Percentiles rank a stretch among this genome's conserved stretches.
These are phyloP conservation scores for Auanema sp. DNA, from an alignment of 2,888 invertebrate species.

Conservation along the genomic window DNA sequence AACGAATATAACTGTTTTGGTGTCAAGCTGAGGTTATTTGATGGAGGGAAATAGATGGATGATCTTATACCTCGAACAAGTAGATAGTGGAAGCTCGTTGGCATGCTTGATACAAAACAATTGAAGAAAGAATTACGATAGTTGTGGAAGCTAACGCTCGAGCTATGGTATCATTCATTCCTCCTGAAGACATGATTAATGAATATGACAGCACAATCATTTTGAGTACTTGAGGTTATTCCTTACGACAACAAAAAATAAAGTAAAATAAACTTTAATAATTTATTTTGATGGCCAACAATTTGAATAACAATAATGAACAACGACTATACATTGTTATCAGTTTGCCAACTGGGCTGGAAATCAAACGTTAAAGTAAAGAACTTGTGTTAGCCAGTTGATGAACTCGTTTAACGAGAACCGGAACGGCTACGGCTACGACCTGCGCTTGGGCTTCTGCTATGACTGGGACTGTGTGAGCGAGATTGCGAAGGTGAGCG, in stretches of 20 bases:
- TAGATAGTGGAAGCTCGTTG: conserved; percentile 44
- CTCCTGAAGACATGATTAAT: too few relatives aligned
- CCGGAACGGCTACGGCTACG: conserved; percentile 26
- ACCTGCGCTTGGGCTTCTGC: conserved; percentile 8
- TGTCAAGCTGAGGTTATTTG: conserved; percentile 40
- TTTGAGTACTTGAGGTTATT: too few relatives aligned
- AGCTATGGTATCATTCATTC: conserved; percentile 29
- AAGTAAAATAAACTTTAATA: too few relatives aligned
- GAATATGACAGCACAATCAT: too few relatives aligned
- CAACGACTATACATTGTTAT: conserved; percentile 11
- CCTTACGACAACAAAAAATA: too few relatives aligned
- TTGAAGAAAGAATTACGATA: conserved; percentile 16
- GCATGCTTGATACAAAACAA: conserved; percentile 40
- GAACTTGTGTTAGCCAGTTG: not conserved
- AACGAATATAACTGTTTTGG: conserved; percentile 37
- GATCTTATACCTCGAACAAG: conserved; percentile 46
- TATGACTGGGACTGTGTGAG: conserved; percentile 32
- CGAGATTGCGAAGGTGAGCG: conserved; percentile 11
- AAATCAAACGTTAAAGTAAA: not conserved
- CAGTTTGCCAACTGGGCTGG: conserved; percentile 9
- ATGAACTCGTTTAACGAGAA: conserved; percentile 23
- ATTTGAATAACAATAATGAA: conserved; percentile 17
- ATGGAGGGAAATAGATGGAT: not conserved
- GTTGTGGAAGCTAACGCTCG: conserved; percentile 19
- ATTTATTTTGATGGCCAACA: too few relatives aligned